A percentile compares a stretch with the other conserved stretches of the same genome.
phyloP scores from a whole-genome alignment of 2,113 vertebrate species.

The Uria lomvia region DNA sequence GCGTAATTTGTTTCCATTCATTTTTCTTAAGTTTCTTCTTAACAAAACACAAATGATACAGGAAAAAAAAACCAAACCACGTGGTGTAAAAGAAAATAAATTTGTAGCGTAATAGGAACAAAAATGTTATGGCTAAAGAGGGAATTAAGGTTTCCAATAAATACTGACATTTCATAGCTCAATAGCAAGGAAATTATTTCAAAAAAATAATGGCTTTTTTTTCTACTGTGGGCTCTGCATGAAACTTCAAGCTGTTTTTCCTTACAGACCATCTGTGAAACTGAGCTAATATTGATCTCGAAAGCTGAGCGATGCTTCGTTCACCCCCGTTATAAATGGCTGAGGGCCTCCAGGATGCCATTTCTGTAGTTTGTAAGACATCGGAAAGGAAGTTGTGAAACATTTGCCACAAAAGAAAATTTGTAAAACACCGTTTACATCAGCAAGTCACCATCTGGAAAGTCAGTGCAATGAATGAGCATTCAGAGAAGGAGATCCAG shows the following conservation, averaged over 20 bases:
- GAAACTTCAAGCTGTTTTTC: constrained; percentile 36
- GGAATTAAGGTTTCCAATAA: constrained; percentile 42
- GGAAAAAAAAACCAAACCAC: no score
- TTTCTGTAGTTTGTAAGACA: constrained; percentile 12
- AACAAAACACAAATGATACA: background rate
- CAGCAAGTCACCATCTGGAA: background rate
- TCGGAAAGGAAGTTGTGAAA: background rate
- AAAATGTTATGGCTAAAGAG: constrained; percentile 30
- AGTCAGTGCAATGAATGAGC: background rate
- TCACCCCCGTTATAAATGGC: background rate
- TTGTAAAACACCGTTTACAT: background rate
- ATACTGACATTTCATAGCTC: constrained; percentile 24
- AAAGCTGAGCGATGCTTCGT: constrained; percentile 9
- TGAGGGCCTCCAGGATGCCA: background rate
- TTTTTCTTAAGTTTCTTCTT: background rate
- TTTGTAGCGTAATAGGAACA: background rate
- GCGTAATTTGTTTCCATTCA: background rate
- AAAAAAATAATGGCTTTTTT: constrained; percentile 17
- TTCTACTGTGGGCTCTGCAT: background rate
- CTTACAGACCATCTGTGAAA: constrained; percentile 17
- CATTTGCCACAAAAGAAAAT: background rate
- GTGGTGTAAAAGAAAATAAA: background rate
- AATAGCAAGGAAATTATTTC: constrained; percentile 37
- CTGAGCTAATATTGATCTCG: constrained; percentile 29
- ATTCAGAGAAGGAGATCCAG: background rate